Conservation (phyloP, 2,113 vertebrate genomes). For the Callocephalon fimbriatum region DNA sequence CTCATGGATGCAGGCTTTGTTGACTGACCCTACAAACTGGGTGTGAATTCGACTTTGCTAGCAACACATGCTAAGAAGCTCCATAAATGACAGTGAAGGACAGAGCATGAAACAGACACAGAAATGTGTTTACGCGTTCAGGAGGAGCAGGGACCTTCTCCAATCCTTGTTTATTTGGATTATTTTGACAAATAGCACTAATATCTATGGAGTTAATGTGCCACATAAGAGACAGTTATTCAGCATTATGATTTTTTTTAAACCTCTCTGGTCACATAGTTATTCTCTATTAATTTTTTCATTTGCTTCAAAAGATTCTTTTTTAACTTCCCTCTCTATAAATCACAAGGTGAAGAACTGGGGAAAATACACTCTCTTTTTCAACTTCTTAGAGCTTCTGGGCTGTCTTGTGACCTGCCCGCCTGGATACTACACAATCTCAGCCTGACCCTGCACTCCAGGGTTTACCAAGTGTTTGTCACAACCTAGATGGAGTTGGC, state of each 20-base stretch:
- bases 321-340: not conserved
- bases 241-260: not conserved
- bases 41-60: not conserved
- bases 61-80: conserved; percentile 28
- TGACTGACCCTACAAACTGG: not conserved
- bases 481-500: not conserved
- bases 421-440: not conserved
- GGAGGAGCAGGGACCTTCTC: not conserved
- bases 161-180: not conserved
- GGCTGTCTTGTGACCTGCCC: not conserved
- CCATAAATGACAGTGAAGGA: conserved; percentile 48
- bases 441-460: not conserved
- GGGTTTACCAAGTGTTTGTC: not conserved
- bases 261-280: not conserved
- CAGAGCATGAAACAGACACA: conserved; percentile 57
- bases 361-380: not conserved
- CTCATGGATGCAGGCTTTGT: not conserved
- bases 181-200: not conserved
- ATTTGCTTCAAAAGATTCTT: not conserved
- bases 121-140: not conserved
- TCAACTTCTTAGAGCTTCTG: not conserved
- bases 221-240: not conserved
- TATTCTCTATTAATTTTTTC: not conserved
- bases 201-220: not conserved
- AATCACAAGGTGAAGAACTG: not conserved